Evolutionary conservation across 2,888 invertebrate genomes (phyloP).

Genomic region (Leucania comma): DNA sequence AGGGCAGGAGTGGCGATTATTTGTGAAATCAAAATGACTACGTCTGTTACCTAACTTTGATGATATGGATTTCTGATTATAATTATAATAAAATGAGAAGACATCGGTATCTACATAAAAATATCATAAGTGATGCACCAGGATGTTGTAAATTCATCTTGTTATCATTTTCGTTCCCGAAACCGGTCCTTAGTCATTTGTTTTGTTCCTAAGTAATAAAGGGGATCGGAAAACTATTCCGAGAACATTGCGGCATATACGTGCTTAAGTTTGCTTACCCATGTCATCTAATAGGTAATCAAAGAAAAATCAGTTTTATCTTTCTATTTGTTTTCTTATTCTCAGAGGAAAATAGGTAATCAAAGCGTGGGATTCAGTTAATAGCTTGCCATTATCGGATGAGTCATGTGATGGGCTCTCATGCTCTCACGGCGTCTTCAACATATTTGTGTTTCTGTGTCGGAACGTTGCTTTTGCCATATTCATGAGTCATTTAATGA

Average conservation of each 20-base stretch:
- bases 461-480: neutral
- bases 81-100: no score
- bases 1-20: no score
- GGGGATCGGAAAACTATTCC: no score
- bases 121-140: no score
- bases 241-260: neutral
- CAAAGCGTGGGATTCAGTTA: slow-evolving; percentile 32
- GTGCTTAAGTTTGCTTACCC: neutral
- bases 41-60: no score
- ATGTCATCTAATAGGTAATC: slow-evolving; percentile 11
- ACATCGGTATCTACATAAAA: no score
- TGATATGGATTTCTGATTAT: no score
- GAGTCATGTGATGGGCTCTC: slow-evolving; percentile 15
- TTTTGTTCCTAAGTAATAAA: neutral
- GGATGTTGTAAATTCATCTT: neutral
- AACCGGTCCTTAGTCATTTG: neutral
- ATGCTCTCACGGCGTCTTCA: slow-evolving; percentile 22
- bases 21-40: no score
- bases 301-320: slow-evolving; percentile 21
- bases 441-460: slow-evolving; percentile 21
- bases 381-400: slow-evolving; percentile 48
- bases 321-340: slow-evolving; percentile 32
- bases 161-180: neutral
- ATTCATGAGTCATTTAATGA: slow-evolving; percentile 23
- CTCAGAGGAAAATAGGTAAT: slow-evolving; percentile 33